Evolutionary conservation across 2,888 invertebrate species (phyloP).

Genomic region (Junonia oenone): DNA sequence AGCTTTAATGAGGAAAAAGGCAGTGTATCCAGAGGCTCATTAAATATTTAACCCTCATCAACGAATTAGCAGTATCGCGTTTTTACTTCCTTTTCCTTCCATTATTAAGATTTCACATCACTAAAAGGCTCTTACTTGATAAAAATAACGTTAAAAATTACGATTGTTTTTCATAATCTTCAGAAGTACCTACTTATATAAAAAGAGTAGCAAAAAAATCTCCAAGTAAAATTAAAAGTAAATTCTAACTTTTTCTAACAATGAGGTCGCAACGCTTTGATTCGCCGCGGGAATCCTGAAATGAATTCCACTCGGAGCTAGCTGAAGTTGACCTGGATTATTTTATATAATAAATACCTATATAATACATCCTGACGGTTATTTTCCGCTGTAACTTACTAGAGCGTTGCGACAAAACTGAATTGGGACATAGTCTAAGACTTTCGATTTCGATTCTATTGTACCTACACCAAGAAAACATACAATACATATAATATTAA

Average conservation of each 20-base stretch:
- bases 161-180: too few relatives aligned
- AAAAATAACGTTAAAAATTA: too few relatives aligned
- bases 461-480: too few relatives aligned
- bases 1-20: neutral
- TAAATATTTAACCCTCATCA: neutral
- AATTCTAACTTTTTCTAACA: neutral
- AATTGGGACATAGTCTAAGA: neutral
- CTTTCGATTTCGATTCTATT: too few relatives aligned
- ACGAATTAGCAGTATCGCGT: neutral
- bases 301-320: neutral
- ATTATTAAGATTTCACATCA: neutral
- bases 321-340: neutral
- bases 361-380: neutral
- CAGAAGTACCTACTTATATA: too few relatives aligned
- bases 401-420: neutral
- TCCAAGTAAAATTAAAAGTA: neutral
- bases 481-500: too few relatives aligned
- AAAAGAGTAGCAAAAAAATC: neutral
- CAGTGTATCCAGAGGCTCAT: neutral
- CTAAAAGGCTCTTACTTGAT: too few relatives aligned
- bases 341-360: too few relatives aligned
- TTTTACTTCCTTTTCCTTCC: neutral
- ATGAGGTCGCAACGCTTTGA: neutral
- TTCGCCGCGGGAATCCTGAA: neutral
- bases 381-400: neutral